Base-by-base conservation (phyloP, 2,888 invertebrate genomes). In the Perizoma flavofasciatum region DNA sequence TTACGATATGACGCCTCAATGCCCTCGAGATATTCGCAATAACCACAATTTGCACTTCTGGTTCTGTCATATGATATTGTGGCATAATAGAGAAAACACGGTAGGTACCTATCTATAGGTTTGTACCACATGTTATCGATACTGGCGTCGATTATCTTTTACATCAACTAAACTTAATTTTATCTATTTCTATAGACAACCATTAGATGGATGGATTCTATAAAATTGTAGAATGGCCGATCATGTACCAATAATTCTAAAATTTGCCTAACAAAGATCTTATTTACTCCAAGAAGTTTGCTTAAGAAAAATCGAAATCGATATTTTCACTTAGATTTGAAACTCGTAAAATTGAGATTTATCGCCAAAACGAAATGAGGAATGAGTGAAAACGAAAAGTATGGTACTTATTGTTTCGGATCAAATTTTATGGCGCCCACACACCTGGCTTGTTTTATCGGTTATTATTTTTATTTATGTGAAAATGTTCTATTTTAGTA, bases 261-360 rank as follows among this genome's bases (percentile, higher is more conserved):
- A 22, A 22, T 22, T 22, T 22, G 22, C 1, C 22, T 22, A 22
- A 22, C 22, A 2, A 22, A 22, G 22, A 3, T 3, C 22, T 22
- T 3, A 22, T 22, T 22, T 22, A 22, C 22, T n/a, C 22, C 22
- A 3, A 22, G 1, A 1, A 2, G 22, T 22, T 22, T 22, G 22
- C 22, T 1, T 22, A 2, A 22, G 22, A 22, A 22, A 22, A 22
- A 22, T 2, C 7, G 4, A 37, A 37, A 6, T 6, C 53, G 46
- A 57, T 61, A 57, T 61, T 63, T 61, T 63, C 7, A 50, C 49
- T 33, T 37, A 56, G 22, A 22, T 22, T 40, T 47, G 22, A 54
- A 37, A 40, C 50, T 53, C 66, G 51, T 69, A 67, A 69, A 71
- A 56, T 45, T 22, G 34, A 63, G 63, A 68, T 69, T 69, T 69